Conservation (phyloP, 1,140 invertebrate species). For the Pseudomyrmex gracilis region DNA sequence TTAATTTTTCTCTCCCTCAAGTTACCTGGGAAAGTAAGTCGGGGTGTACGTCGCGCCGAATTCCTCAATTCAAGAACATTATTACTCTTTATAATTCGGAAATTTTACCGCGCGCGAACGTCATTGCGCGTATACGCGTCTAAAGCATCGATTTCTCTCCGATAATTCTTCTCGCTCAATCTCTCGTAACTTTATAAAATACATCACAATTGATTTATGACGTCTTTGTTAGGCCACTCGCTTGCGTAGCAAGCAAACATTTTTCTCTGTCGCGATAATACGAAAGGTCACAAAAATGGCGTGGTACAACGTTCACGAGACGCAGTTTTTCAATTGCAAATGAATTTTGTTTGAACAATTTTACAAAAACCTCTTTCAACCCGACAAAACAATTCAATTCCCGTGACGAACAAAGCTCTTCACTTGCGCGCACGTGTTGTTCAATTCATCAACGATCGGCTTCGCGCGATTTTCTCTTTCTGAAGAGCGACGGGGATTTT, state of each 20-base stretch:
- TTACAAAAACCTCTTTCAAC: neutral
- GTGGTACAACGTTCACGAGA: neutral
- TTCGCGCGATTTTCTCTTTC: neutral
- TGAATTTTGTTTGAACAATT: neutral
- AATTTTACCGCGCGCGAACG: constrained; percentile 16
- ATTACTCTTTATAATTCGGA: constrained; percentile 2
- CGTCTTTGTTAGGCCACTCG: constrained; percentile 45
- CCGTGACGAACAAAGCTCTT: neutral
- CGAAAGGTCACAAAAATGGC: constrained; percentile 17
- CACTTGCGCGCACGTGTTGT: neutral
- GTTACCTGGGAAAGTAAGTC: neutral
- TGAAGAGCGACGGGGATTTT: constrained; percentile 2
- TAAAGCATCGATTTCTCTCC: constrained; percentile 31
- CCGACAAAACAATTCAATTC: neutral
- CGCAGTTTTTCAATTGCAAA: too few species aligned
- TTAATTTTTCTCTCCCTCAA: neutral
- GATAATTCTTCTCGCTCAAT: neutral
- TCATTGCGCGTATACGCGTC: neutral
- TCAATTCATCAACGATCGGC: neutral
- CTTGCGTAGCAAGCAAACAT: constrained; percentile 13
- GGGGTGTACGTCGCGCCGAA: neutral
- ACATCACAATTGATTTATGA: constrained; percentile 41
- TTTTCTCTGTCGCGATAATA: constrained; percentile 35
- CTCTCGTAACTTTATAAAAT: constrained; percentile 30
- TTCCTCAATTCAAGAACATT: constrained; percentile 1